Evolutionary conservation across 2,113 vertebrate species (phyloP).

Genomic region (Stegostoma tigrinum): DNA sequence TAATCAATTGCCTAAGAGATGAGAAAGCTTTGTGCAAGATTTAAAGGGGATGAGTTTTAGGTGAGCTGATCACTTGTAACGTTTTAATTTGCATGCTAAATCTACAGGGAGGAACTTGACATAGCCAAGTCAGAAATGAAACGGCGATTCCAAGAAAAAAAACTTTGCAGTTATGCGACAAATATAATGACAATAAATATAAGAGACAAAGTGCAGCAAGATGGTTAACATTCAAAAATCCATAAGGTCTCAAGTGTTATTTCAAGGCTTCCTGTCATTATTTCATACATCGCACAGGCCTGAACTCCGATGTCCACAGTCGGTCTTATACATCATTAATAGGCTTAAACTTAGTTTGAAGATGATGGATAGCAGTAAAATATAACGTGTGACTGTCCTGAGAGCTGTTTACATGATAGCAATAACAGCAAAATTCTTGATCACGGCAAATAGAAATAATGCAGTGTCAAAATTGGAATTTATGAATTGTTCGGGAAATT

Average conservation of each 20-base stretch:
- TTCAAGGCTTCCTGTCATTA: not conserved
- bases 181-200: not conserved
- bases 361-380: not conserved
- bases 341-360: not conserved
- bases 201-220: not conserved
- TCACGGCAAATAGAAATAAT: conserved; percentile 22
- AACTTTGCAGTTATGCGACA: not conserved
- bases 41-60: not conserved
- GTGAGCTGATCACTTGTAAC: not conserved
- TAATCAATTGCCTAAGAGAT: not conserved
- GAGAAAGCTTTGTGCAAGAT: not conserved
- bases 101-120: not conserved
- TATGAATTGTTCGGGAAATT: not conserved
- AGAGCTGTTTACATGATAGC: not conserved
- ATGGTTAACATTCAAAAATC: not conserved
- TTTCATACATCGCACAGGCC: not conserved
- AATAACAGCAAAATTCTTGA: conserved; percentile 12
- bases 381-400: not conserved
- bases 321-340: not conserved
- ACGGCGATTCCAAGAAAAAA: not conserved
- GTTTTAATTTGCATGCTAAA: too few relatives aligned
- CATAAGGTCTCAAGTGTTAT: not conserved
- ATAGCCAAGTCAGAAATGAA: not conserved
- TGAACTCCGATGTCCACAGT: not conserved
- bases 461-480: conserved; percentile 3